These are phyloP conservation scores for Druon quercuslanigerum DNA, from an alignment of 1,140 invertebrate genomes.

Conservation along the genomic window DNA sequence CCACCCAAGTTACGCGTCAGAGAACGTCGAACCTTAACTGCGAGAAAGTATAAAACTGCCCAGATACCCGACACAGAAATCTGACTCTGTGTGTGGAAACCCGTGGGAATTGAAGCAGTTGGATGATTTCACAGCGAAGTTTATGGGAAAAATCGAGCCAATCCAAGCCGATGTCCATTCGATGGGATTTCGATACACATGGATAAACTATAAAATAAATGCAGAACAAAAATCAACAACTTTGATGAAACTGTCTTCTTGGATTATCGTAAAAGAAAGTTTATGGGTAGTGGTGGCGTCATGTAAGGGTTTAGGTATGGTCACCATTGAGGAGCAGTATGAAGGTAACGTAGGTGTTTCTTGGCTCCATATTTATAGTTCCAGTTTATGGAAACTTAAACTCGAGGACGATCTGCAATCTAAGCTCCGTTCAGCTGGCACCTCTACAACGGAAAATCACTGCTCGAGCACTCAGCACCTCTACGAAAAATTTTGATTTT, in stretches of 20 bases:
- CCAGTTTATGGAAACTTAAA: constrained; percentile 5
- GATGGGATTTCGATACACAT: background rate
- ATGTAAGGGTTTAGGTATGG: constrained; percentile 3
- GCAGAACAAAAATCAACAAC: background rate
- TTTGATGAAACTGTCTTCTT: background rate
- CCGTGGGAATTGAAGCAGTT: constrained; percentile 25
- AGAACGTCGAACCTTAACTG: constrained; percentile 15
- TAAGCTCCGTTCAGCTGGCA: too few relatives aligned
- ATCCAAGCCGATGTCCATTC: background rate
- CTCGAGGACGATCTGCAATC: background rate
- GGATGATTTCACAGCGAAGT: constrained; percentile 9
- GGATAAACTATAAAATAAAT: background rate
- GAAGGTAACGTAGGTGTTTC: constrained; percentile 22
- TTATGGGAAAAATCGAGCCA: constrained; percentile 20
- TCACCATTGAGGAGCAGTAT: background rate
- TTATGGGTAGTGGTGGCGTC: background rate
- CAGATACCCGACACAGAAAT: constrained; percentile 24
- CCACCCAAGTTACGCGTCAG: constrained; percentile 28
- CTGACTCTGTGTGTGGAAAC: constrained; percentile 13
- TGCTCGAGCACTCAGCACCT: too few relatives aligned
- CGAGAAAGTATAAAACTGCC: background rate
- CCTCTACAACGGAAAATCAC: too few relatives aligned
- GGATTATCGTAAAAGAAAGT: background rate
- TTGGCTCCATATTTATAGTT: constrained; percentile 13
- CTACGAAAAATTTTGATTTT: too few relatives aligned